These are phyloP conservation scores for Cathartes aura DNA, from an alignment of 2,113 vertebrate species.

Conservation along the genomic window DNA sequence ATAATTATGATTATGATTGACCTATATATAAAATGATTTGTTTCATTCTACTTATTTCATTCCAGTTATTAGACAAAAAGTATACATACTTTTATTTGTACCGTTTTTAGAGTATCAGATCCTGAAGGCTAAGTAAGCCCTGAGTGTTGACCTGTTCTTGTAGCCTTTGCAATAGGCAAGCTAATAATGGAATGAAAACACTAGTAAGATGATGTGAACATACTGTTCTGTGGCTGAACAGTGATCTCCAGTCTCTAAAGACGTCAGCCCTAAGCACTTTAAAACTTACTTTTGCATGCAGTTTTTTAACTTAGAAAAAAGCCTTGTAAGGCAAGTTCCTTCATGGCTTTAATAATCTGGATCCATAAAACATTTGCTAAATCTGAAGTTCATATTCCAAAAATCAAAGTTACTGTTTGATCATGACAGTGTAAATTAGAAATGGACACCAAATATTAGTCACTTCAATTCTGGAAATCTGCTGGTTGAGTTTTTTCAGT, in stretches of 20 bases:
- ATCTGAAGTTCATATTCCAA: not conserved
- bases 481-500: not conserved
- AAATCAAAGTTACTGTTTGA: not conserved
- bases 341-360: not conserved
- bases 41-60: not conserved
- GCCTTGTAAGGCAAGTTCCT: not conserved
- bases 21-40: not conserved
- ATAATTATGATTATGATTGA: not conserved
- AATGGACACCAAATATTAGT: not conserved
- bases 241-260: not conserved
- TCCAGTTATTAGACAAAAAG: not conserved
- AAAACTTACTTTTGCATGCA: not conserved
- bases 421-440: not conserved
- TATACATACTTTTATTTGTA: not conserved
- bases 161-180: not conserved
- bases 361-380: not conserved
- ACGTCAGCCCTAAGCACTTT: not conserved
- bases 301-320: not conserved
- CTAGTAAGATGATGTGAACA: not conserved
- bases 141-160: not conserved
- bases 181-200: not conserved
- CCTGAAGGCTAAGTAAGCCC: not conserved
- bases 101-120: not conserved
- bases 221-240: not conserved
- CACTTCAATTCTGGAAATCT: not conserved